Conservation (phyloP, 2,113 vertebrate species). For the Rhineura floridana region DNA sequence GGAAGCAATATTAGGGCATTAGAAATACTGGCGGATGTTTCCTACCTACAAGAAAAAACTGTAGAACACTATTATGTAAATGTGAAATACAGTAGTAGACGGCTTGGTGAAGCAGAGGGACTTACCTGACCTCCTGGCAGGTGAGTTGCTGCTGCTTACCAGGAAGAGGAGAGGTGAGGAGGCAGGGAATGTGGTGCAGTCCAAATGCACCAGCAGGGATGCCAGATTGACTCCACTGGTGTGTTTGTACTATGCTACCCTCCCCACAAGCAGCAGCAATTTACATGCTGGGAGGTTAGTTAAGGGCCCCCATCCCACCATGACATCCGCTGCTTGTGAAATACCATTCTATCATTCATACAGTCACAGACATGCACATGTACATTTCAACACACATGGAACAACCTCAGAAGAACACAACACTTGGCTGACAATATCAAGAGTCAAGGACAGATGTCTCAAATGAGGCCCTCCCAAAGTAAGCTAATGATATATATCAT, state of each 20-base stretch:
- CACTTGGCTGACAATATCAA: neutral
- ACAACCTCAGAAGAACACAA: neutral
- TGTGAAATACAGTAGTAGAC: conserved; percentile 10
- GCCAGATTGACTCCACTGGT: too few species aligned
- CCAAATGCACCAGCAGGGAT: too few species aligned
- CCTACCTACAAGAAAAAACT: conserved; percentile 41
- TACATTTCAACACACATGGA: neutral
- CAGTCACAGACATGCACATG: conserved; percentile 23
- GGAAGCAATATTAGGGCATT: conserved; percentile 38
- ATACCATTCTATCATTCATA: conserved; percentile 19
- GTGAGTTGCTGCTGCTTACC: too few species aligned
- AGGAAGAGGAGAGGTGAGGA: too few species aligned
- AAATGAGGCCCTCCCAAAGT: neutral
- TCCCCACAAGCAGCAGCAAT: too few species aligned
- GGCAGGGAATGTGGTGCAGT: too few species aligned
- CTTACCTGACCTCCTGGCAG: too few species aligned
- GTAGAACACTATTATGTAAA: conserved; percentile 20
- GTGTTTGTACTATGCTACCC: too few species aligned
- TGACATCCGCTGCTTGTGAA: too few species aligned
- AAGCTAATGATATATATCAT: neutral
- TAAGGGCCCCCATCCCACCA: too few species aligned
- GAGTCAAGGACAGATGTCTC: neutral
- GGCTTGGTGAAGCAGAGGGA: too few species aligned
- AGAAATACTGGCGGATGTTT: conserved; percentile 40
- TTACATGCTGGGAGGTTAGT: too few species aligned